Evolutionary conservation across 2,888 invertebrate species (phyloP).

Genomic region (Polyommatus iphigenia): DNA sequence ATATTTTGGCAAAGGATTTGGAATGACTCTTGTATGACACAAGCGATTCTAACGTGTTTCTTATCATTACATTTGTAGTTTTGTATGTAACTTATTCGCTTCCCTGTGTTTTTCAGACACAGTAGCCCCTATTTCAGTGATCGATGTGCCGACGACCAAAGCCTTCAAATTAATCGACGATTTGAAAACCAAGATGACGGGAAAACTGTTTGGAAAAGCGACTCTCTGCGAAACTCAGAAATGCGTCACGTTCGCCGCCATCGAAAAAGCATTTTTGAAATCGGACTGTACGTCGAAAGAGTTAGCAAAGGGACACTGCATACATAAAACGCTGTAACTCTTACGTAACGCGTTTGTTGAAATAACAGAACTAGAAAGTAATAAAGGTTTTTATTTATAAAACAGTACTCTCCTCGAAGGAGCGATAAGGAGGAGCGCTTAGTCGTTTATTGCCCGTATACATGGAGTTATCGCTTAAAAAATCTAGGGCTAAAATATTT

Average conservation of each 20-base stretch:
- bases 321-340: slow-evolving; percentile 54
- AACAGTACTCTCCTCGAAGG: slow-evolving; percentile 40
- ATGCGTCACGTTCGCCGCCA: slow-evolving; percentile 61
- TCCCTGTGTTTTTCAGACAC: slow-evolving; percentile 55
- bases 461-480: slow-evolving; percentile 33
- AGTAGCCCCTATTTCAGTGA: slow-evolving; percentile 65
- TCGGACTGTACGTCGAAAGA: slow-evolving; percentile 62
- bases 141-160: slow-evolving; percentile 69
- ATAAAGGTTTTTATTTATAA: slow-evolving; percentile 43
- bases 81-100: slow-evolving; percentile 21
- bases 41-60: background rate
- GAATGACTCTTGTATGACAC: background rate
- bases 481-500: slow-evolving; percentile 34
- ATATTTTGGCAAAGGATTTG: background rate
- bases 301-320: slow-evolving; percentile 60
- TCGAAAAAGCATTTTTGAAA: slow-evolving; percentile 63
- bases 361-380: slow-evolving; percentile 34
- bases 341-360: slow-evolving; percentile 39
- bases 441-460: slow-evolving; percentile 37
- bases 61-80: background rate
- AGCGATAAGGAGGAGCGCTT: slow-evolving; percentile 41
- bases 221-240: slow-evolving; percentile 67
- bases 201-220: slow-evolving; percentile 67
- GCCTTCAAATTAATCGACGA: slow-evolving; percentile 70
- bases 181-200: slow-evolving; percentile 65